Base-by-base conservation (phyloP, 2,797 vertebrate species). In the Poecile montanus region DNA sequence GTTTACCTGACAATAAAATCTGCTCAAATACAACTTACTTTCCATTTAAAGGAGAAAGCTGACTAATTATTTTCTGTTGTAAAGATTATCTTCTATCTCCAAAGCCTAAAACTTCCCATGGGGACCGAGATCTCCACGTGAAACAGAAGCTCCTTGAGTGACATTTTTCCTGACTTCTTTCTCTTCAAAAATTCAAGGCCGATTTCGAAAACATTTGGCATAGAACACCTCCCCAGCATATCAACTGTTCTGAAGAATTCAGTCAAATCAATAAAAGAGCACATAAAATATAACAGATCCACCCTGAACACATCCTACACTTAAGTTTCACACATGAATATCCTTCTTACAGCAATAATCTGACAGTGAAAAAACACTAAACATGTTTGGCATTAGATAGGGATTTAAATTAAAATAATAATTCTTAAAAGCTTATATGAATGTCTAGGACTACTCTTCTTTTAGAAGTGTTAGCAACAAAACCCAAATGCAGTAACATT, bases 41-140 rank as follows among this genome's bases (percentile, higher is more conserved):
- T 93, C 82, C 77, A 80, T 71, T 96, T 95, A 89, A 97, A 96
- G 85, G 56, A 97, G 95, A 91, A 95, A 62, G 67, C 57, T 87
- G 86, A 96, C 71, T 95, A 96, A 96, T 96, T 97, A 94, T 93
- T 97, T 94, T 96, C 91, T 96, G 75, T 62, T 96, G 89, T 96
- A 97, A 97, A 97, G 86, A 47, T 71, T 93, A 88, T 66, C 91
- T 94, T 96, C 91, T 97, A 68, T 79, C 94, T 97, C 96, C 76
- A 66, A 94, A 95, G 91, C 76, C 95, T 97, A 92, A 94, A 97
- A 95, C 81, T 73, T 97, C 85, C 77, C 61, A 22, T 3, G 87
- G 72, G 66, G 83, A 96, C 67, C 29, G 56, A 51, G 40, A 80
- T 34, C 53, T 83, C 66, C 85, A 83, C 78, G 77, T 77, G 45